Base-by-base conservation (phyloP, 2,113 vertebrate species). In the Ranitomeya variabilis region DNA sequence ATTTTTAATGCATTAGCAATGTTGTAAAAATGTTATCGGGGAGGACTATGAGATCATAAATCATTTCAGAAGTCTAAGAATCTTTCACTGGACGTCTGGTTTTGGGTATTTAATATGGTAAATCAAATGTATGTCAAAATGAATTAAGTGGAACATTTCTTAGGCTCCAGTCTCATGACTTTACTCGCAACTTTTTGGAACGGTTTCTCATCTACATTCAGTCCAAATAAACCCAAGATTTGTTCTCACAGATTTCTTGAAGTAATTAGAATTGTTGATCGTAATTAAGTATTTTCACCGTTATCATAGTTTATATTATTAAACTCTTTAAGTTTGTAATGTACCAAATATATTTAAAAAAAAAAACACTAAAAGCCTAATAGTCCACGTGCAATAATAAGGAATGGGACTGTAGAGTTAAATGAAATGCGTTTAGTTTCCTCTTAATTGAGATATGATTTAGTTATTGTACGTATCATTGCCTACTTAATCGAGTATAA, bases 381-480 rank as follows among this genome's bases (percentile, higher is more conserved):
- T 77, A 59, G 12, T 55, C n/a, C 60, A 60, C 15, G 73, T n/a
- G 37, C n/a, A 85, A 26, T 79, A 51, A 79, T 77, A 64, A 85
- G 11, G 60, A 51, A 21, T 37, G 23, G 60, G 9, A 51, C 73
- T n/a, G 82, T 85, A 73, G 51, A 51, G 80, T 67, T 78, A 85
- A 85, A 89, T 85, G 14, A 67, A 89, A 89, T 79, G 52, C 62
- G 67, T 85, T 89, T 89, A 89, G 87, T 83, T 89, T 85, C 73
- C 82, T 89, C 71, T 37, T 85, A 89, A 89, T 79, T 85, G 45
- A 26, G 26, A 66, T 45, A 69, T 84, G 81, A 89, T 89, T 89
- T 79, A 4, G 85, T 89, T 89, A 89, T 45, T 31, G 51, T 59
- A 37, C 82, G n/a, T 79, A 84, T 89, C 23, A 89, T 85, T 19